Conservation (phyloP, 2,113 vertebrate genomes). For the Melanotaenia duboulayi region DNA sequence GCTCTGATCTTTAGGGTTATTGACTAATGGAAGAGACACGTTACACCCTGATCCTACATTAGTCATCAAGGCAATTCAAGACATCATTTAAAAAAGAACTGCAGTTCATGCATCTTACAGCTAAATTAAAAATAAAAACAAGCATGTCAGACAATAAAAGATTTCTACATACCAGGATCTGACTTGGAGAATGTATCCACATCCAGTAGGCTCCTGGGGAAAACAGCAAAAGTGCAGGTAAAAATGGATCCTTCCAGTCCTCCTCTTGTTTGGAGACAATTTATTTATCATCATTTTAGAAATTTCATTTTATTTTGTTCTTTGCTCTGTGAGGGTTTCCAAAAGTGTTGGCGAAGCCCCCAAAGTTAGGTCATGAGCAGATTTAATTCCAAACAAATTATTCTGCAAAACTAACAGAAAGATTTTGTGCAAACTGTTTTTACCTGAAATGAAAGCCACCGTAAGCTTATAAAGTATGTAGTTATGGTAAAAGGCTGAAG, state of each 20-base stretch:
- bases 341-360: constrained; percentile 12
- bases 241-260: neutral
- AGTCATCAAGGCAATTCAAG: neutral
- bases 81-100: neutral
- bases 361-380: constrained; percentile 19
- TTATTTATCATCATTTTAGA: constrained; percentile 19
- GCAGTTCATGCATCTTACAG: neutral
- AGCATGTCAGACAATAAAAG: constrained; percentile 1
- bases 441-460: neutral
- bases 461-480: neutral
- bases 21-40: constrained; percentile 5
- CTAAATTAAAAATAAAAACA: neutral
- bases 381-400: constrained; percentile 26
- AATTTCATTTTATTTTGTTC: constrained; percentile 18
- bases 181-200: constrained; percentile 98
- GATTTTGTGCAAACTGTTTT: neutral
- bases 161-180: constrained; percentile 88
- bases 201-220: constrained; percentile 90
- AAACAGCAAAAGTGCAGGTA: constrained; percentile 27
- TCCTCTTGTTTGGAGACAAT: neutral
- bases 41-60: neutral
- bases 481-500: constrained; percentile 8
- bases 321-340: constrained; percentile 4
- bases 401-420: constrained; percentile 2
- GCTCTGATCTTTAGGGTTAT: constrained; percentile 52